phyloP scores from a whole-genome alignment of 2,888 invertebrate species.

The Ophion ellenae region DNA sequence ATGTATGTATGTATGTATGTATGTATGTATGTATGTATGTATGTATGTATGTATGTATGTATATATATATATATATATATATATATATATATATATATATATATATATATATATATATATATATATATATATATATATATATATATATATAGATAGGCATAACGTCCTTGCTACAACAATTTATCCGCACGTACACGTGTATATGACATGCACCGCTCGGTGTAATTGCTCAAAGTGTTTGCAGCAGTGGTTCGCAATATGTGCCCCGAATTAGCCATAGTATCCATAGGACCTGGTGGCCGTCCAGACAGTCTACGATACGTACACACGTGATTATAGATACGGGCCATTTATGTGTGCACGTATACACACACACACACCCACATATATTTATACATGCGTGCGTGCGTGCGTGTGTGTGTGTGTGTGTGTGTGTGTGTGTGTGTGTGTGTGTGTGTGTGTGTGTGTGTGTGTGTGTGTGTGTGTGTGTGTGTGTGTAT shows the following conservation, averaged over 20 bases:
- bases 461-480: too few relatives aligned
- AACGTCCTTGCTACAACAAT: neutral
- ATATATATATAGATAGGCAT: slow-evolving; percentile 16
- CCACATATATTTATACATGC: too few relatives aligned
- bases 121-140: too few relatives aligned
- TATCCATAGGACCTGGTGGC: slow-evolving; percentile 44
- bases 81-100: too few relatives aligned
- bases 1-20: too few relatives aligned
- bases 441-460: too few relatives aligned
- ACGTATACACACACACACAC: neutral
- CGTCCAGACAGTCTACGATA: slow-evolving; percentile 19
- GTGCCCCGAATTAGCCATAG: slow-evolving; percentile 47
- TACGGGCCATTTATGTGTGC: slow-evolving; percentile 4
- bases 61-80: too few relatives aligned
- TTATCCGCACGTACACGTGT: neutral
- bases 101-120: too few relatives aligned
- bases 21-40: too few relatives aligned
- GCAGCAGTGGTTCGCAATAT: slow-evolving; percentile 51
- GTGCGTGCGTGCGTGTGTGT: too few relatives aligned
- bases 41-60: too few relatives aligned
- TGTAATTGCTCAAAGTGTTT: slow-evolving; percentile 44
- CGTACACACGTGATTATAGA: slow-evolving; percentile 2
- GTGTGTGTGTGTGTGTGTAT: too few relatives aligned
- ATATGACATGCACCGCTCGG: slow-evolving; percentile 6
- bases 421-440: neutral